Base-by-base conservation (phyloP, 2,113 vertebrate genomes). In the Miniopterus natalensis region DNA sequence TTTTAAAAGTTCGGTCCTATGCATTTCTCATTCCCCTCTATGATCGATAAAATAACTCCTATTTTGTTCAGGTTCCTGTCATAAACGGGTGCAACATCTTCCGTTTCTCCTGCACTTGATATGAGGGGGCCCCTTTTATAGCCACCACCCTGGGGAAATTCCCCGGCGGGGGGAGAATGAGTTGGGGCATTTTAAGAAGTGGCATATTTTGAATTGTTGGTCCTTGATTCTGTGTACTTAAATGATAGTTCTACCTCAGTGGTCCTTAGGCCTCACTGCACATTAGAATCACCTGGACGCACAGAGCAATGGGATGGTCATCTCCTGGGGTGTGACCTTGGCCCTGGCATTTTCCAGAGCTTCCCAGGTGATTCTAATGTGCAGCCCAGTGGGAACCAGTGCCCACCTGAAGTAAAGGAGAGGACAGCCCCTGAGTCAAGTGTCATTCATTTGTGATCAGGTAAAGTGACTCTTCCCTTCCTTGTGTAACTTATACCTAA, bases 401-500 rank as follows among this genome's bases (percentile, higher is more conserved):
- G 12, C 84, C 87, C 47, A 23, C 23, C 71, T 85, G 59, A 77
- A 66, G 78, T 65, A 20, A 47, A 40, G 49, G 12, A 70, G 31
- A 80, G 29, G 27, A 61, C 51, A 40, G 77, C 57, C 70, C 40
- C 90, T 75, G 78, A 77, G 65, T 91, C 59, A 51, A 85, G 29
- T 8, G 2, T 74, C 84, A 85, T 27, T 95, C 57, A 53, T 40
- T 65, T 61, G 61, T 23, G 36, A 31, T 59, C 79, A 84, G 45
- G 42, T 71, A 42, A 92, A 42, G 53, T 92, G 85, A 90, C 51
- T 55, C 84, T 92, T 78, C 42, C 74, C 49, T 31, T 90, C 66
- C 78, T 63, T 51, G 8, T 75, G 53, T 88, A 86, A 77, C 59
- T 95, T 70, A n/a, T 94, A 27, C 75, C 73, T 74, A 49, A 90